Conservation (phyloP, 2,113 vertebrate genomes). For the Choloepus hoffmanni region DNA sequence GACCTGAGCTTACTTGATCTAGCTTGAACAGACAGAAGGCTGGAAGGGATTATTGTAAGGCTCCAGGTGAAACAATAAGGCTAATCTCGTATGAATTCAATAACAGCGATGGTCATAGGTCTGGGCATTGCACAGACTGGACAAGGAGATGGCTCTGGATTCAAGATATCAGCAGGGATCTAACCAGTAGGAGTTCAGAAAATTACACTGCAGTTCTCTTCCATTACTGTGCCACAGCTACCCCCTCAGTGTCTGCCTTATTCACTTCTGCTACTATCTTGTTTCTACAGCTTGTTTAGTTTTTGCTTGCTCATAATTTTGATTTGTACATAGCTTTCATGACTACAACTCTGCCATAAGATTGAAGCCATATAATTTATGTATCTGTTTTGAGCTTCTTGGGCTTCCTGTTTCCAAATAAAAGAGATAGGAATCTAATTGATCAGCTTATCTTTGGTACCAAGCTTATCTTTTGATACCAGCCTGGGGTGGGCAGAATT, state of each 20-base stretch:
- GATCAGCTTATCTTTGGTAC: background rate
- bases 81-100: background rate
- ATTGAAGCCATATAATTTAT: background rate
- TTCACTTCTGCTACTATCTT: background rate
- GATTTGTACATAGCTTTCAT: background rate
- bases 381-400: background rate
- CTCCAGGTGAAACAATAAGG: background rate
- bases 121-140: background rate
- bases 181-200: background rate
- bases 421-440: background rate
- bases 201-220: background rate
- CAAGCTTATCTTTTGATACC: background rate
- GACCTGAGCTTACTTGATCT: background rate
- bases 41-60: background rate
- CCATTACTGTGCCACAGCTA: background rate
- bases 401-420: background rate
- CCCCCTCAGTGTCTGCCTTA: background rate
- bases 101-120: background rate
- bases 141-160: background rate
- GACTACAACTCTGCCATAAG: background rate
- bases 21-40: background rate
- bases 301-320: background rate
- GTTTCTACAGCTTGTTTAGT: background rate
- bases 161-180: background rate
- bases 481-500: background rate